Base-by-base conservation (phyloP, 2,797 vertebrate species). In the Sparidentex hasta region DNA sequence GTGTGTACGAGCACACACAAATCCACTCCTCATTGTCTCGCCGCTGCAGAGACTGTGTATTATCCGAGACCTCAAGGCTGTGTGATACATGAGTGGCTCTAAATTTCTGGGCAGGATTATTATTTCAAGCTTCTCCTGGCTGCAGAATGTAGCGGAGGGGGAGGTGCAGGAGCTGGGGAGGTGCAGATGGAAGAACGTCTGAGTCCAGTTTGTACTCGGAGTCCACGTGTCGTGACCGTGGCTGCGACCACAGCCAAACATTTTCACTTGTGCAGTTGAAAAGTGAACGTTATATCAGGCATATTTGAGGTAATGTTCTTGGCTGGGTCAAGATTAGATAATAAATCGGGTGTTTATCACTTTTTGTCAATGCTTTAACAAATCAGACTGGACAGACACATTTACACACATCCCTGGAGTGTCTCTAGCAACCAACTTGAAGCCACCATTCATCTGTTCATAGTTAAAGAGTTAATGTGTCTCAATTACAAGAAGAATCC, bases 111-210 rank as follows among this genome's bases (percentile, higher is more conserved):
- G 73, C 64, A 65, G 74, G 65, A 68, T 84, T 84, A 83, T 83
- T 85, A 88, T 87, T 89, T 82, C 43, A 70, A 68, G 74, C 79
- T 72, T 86, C 81, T 71, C 44, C 74, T 72, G 71, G 47, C 55
- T 20, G 7, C 67, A 81, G 59, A 71, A 33, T 61, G 23, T 21
- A 27, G 3, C 3, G 27, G 27, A 14, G 29, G 81, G 46, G n/a
- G n/a, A n/a, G 20, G 18, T 25, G 56, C 56, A 21, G 74, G 62
- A 27, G 65, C 23, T n/a, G 44, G 61, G 66, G 67, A 79, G 82
- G 55, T 87, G 80, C 73, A 82, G 87, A 87, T 67, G 59, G 67
- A 78, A 76, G 58, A 79, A 76, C 41, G 48, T 73, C 69, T 46
- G 63, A 79, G 74, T 65, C 87, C 72, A 55, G 72, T 81, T 81